Base-by-base conservation (phyloP, 1,140 invertebrate species). In the Pachyrhynchus sulphureomaculatus region DNA sequence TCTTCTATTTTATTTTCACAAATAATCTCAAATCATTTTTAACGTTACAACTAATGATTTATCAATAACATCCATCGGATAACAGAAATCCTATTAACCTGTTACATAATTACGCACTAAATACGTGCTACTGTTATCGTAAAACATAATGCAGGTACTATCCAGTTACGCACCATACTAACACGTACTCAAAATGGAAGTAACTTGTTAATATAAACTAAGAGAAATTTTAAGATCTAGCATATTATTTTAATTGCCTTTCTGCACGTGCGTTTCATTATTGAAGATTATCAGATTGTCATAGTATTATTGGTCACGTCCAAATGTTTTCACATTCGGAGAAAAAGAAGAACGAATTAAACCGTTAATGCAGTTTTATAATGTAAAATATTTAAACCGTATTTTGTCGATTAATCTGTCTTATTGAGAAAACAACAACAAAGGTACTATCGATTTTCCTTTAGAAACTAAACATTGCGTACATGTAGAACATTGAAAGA, bases 131-230 rank as follows among this genome's bases (percentile, higher is more conserved):
- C 39, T 42, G 17, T 9, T 21, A 42, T 18, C 39, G 39, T 20
- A 9, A 20, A 42, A 42, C n/a, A n/a, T 42, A 42, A 42, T 42
- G 39, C 39, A 20, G 39, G 39, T 42, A 42, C 39, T 42, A 42
- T 42, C 39, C 17, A 42, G 39, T 42, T 42, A 42, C 39, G 39
- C 39, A 42, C 39, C 39, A 42, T 42, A 42, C 39, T 21, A 20
- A 42, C 39, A 42, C 39, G 39, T 42, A 42, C 39, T 21, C 21
- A 42, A 42, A 42, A 20, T 42, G 39, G 39, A 37, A 37, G 34
- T 37, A 37, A 9, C 34, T 37, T 37, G 34, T 18, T 37, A 37
- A 37, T 37, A 37, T 21, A 18, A 42, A 42, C 15, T 18, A 20
- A 20, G 39, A 42, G 39, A 42, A 42, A 42, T 42, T 15, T 42